Evolutionary conservation across 2,888 invertebrate species (phyloP).

Genomic region (Oeneis ivallda): DNA sequence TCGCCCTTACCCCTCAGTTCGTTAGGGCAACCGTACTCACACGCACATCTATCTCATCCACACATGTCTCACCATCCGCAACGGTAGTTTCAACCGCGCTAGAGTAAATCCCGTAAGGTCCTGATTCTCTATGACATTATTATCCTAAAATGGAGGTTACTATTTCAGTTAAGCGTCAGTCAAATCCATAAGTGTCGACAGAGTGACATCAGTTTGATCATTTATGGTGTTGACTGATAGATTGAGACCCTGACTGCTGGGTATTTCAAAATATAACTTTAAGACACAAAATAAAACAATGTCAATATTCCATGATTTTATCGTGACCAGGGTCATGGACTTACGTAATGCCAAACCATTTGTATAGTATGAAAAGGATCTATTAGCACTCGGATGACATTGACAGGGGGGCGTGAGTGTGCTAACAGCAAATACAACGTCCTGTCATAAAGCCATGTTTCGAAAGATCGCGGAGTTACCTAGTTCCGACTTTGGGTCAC

Average conservation of each 20-base stretch:
- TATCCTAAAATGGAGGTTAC: not conserved
- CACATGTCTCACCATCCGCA: slow-evolving; percentile 91
- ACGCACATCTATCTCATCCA: slow-evolving; percentile 83
- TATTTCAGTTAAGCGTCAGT: not conserved
- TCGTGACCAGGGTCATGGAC: not conserved
- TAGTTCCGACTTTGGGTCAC: too few relatives aligned
- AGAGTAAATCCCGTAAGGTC: slow-evolving; percentile 51
- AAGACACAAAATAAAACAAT: not conserved
- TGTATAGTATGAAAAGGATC: not conserved
- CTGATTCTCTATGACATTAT: not conserved
- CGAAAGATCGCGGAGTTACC: too few relatives aligned
- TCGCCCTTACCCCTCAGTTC: slow-evolving; percentile 86
- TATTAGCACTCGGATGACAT: too few relatives aligned
- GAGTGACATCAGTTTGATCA: not conserved
- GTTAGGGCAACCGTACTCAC: slow-evolving; percentile 76
- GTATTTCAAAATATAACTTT: not conserved
- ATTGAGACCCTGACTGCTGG: not conserved
- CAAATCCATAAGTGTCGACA: not conserved
- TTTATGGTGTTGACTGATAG: not conserved
- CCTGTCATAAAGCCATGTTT: too few relatives aligned
- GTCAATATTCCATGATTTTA: too few relatives aligned
- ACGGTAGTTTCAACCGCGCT: slow-evolving; percentile 84
- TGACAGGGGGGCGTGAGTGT: too few relatives aligned
- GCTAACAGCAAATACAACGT: too few relatives aligned
- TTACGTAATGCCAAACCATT: not conserved